phyloP scores from a whole-genome alignment of 2,113 vertebrate genomes.

The Oncorhynchus nerka region DNA sequence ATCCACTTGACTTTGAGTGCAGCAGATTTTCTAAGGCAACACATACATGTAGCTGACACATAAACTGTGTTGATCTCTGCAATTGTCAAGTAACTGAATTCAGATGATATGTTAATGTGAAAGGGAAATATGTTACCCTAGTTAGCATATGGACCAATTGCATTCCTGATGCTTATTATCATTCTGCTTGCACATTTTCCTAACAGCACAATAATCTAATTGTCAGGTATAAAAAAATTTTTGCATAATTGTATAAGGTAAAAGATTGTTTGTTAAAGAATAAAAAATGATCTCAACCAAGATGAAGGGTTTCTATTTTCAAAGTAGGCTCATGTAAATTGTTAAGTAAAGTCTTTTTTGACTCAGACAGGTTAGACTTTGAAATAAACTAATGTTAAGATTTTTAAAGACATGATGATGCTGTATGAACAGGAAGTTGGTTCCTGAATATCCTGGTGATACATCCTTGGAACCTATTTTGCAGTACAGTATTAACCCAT shows the following conservation, averaged over 20 bases:
- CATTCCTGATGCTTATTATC: conserved; percentile 69
- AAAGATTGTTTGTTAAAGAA: conserved; percentile 50
- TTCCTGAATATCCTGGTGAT: neutral
- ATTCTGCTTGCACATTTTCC: conserved; percentile 59
- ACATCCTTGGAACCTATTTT: conserved; percentile 4
- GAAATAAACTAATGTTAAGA: conserved; percentile 1
- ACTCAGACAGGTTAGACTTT: conserved; percentile 4
- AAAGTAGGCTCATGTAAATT: conserved; percentile 20
- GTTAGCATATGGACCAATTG: conserved; percentile 75
- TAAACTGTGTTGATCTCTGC: conserved; percentile 69
- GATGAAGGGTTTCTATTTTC: conserved; percentile 47
- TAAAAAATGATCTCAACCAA: conserved; percentile 21
- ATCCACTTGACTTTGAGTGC: conserved; percentile 79
- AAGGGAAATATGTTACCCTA: conserved; percentile 73
- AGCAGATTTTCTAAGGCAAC: conserved; percentile 67
- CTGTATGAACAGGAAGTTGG: neutral
- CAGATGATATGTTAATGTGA: conserved; percentile 78
- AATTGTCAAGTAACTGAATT: conserved; percentile 75
- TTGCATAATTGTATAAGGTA: conserved; percentile 55
- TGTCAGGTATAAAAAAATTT: conserved; percentile 57
- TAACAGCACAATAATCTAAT: conserved; percentile 71
- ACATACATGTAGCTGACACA: conserved; percentile 74
- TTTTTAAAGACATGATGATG: neutral
- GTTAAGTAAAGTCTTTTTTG: neutral
- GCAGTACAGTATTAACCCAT: neutral